Conservation (phyloP, 2,113 vertebrate species). For the Dolichallabes microphthalmus region DNA sequence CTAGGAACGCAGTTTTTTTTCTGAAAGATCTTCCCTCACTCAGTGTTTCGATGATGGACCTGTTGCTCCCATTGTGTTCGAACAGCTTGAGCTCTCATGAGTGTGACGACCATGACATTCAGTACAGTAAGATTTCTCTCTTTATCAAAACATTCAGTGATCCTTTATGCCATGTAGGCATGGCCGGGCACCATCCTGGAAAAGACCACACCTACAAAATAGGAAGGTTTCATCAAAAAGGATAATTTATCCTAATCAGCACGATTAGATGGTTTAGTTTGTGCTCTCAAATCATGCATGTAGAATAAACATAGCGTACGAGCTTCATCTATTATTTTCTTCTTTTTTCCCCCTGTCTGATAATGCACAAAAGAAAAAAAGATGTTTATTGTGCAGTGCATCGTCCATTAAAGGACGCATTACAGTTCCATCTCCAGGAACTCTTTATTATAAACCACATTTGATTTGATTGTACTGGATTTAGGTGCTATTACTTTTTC, state of each 20-base stretch:
- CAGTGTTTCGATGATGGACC: background rate
- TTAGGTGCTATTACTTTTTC: background rate
- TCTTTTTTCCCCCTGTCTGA: background rate
- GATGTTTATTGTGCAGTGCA: background rate
- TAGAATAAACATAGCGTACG: background rate
- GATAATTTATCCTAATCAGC: background rate
- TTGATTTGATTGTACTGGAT: background rate
- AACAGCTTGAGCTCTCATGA: background rate
- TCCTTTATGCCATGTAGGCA: no score
- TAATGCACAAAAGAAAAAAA: background rate
- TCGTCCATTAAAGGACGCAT: background rate
- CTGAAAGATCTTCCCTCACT: background rate
- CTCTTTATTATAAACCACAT: background rate
- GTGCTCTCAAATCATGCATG: background rate
- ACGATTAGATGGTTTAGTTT: background rate
- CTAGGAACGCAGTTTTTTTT: background rate
- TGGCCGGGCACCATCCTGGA: background rate
- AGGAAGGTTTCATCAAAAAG: background rate
- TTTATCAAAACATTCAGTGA: background rate
- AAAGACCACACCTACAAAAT: no score
- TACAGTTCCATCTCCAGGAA: background rate
- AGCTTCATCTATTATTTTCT: background rate
- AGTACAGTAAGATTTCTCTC: background rate
- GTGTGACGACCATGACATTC: background rate
- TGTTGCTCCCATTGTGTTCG: background rate